These are phyloP conservation scores for Sardinella longiceps DNA, from an alignment of 2,797 vertebrate genomes.

Conservation along the genomic window DNA sequence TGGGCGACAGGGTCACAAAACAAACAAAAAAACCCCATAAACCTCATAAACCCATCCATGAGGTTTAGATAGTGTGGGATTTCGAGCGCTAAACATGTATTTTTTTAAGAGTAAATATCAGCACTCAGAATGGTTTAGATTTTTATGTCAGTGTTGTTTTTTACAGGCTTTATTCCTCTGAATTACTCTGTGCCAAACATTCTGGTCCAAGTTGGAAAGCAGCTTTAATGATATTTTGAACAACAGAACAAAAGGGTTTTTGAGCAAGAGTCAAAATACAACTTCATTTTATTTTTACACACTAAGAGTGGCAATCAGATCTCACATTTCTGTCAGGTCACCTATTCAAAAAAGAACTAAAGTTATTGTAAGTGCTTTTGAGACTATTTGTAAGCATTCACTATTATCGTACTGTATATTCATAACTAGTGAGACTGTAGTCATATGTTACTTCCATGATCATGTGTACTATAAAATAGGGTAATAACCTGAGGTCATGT, in stretches of 20 bases:
- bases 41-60: not conserved
- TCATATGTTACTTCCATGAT: not conserved
- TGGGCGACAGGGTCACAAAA: not conserved
- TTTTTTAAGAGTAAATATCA: not conserved
- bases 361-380: not conserved
- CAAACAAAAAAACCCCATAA: not conserved
- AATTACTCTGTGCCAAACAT: not conserved
- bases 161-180: not conserved
- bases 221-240: slow-evolving; percentile 16
- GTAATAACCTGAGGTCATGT: not conserved
- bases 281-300: slow-evolving; percentile 10
- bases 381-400: not conserved
- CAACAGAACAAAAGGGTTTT: not conserved
- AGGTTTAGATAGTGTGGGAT: not conserved
- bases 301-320: not conserved
- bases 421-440: not conserved
- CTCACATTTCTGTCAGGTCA: not conserved
- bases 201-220: not conserved
- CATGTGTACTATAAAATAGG: not conserved
- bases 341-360: not conserved
- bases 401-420: not conserved
- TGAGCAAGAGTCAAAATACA: not conserved
- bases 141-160: not conserved
- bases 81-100: not conserved
- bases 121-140: not conserved